These are phyloP conservation scores for Petrocephalus sullivani DNA, from an alignment of 2,797 vertebrate genomes.

Conservation along the genomic window DNA sequence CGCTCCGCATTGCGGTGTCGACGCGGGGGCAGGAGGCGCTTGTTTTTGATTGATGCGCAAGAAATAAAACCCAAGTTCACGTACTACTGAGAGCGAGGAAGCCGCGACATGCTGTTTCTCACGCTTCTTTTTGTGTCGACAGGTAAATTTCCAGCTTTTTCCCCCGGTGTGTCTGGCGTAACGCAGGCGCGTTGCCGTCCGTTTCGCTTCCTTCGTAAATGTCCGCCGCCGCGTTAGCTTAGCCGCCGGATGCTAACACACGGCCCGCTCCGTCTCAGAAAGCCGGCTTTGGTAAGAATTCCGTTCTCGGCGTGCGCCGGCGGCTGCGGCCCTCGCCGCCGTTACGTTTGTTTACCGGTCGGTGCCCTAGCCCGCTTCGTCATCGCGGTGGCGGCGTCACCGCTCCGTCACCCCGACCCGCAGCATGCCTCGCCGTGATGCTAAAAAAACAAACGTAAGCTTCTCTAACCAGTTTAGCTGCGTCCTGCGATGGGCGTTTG, in stretches of 20 bases:
- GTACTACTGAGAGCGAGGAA: background rate
- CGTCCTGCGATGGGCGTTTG: background rate
- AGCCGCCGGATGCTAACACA: background rate
- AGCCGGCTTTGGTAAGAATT: background rate
- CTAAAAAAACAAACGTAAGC: background rate
- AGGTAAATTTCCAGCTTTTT: conserved; percentile 48
- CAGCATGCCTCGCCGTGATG: background rate
- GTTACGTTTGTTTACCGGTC: background rate
- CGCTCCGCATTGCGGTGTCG: conserved; percentile 45
- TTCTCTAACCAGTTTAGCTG: background rate
- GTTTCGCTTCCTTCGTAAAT: background rate
- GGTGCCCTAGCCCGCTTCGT: background rate
- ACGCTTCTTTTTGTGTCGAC: conserved; percentile 60
- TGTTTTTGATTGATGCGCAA: background rate
- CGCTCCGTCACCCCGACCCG: background rate
- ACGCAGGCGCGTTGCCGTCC: background rate
- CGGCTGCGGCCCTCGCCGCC: background rate
- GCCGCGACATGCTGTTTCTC: conserved; percentile 55
- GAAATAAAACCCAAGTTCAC: background rate
- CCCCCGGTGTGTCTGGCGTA: background rate
- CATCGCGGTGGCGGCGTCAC: background rate
- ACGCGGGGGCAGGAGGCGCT: background rate
- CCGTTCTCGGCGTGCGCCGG: background rate
- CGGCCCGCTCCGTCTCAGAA: background rate
- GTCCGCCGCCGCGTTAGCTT: background rate